A percentile compares a stretch with the other conserved stretches of the same genome.
Conservation (phyloP, 2,888 invertebrate species). For the Nowickia ferox region DNA sequence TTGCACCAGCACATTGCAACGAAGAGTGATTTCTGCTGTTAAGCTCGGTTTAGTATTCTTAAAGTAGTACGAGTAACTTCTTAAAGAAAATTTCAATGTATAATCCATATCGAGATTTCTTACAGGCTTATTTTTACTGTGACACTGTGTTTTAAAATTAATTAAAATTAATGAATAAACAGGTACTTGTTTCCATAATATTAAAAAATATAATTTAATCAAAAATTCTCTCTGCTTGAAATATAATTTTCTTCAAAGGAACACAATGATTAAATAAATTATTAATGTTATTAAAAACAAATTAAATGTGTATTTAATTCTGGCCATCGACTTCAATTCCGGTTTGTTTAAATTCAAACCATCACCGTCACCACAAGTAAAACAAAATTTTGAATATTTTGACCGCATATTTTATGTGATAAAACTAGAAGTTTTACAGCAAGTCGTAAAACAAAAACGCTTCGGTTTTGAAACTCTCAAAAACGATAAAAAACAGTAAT, state of each 20-base stretch:
- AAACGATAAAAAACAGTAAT: background rate
- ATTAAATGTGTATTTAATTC: slow-evolving; percentile 11
- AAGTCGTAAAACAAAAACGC: background rate
- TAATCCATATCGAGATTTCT: no score
- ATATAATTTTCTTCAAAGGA: background rate
- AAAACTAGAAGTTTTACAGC: slow-evolving; percentile 17
- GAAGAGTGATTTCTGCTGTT: no score
- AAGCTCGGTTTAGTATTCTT: no score
- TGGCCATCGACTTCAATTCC: slow-evolving; percentile 9
- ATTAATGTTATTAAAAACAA: slow-evolving; percentile 8
- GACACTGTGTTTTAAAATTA: no score
- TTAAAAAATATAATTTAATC: background rate
- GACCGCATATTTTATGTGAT: background rate
- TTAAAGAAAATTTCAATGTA: no score
- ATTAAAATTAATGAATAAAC: no score
- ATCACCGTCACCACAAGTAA: background rate
- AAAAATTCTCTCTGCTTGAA: background rate
- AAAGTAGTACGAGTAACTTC: no score
- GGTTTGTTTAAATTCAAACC: slow-evolving; percentile 5
- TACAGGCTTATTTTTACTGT: no score
- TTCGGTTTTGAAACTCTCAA: slow-evolving; percentile 21
- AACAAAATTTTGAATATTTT: background rate
- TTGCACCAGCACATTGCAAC: no score
- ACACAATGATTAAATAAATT: background rate
- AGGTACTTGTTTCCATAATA: no score